Evolutionary conservation across 2,888 invertebrate genomes (phyloP).

Genomic region (Dysmachus trigonus): DNA sequence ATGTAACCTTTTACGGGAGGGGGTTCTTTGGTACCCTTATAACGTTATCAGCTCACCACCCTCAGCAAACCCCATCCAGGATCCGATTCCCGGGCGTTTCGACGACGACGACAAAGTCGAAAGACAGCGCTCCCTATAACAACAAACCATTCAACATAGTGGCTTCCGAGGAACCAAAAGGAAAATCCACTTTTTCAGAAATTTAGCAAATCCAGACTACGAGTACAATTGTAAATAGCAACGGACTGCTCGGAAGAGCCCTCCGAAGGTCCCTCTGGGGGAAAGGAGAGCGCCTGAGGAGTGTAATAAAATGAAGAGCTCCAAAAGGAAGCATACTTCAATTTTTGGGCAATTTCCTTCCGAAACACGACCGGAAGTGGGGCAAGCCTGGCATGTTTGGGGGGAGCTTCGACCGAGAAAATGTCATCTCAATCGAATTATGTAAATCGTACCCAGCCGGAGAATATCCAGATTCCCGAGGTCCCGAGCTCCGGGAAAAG

Average conservation of each 20-base stretch:
- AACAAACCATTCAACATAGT: slow-evolving; percentile 5
- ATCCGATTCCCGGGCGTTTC: neutral
- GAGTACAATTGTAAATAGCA: slow-evolving; percentile 4
- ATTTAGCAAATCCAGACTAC: slow-evolving; percentile 13
- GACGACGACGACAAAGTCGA: neutral
- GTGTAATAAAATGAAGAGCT: too few species aligned
- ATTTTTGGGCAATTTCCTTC: neutral
- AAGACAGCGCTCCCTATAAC: neutral
- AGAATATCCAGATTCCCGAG: neutral
- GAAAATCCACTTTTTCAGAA: slow-evolving; percentile 20
- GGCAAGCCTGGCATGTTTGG: neutral
- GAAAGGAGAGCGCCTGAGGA: neutral
- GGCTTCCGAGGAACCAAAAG: neutral
- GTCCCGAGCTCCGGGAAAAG: neutral
- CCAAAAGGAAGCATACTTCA: slow-evolving; percentile 1
- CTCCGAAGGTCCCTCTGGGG: neutral
- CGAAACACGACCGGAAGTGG: neutral
- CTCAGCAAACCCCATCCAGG: neutral
- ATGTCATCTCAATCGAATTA: slow-evolving; percentile 19
- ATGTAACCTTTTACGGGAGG: neutral
- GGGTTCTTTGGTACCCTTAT: neutral
- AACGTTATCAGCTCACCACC: neutral
- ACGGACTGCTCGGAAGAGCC: neutral
- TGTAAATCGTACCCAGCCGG: neutral
- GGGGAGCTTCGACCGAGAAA: neutral